Base-by-base conservation (phyloP, 2,888 invertebrate genomes). In the Cylloceria caligata region DNA sequence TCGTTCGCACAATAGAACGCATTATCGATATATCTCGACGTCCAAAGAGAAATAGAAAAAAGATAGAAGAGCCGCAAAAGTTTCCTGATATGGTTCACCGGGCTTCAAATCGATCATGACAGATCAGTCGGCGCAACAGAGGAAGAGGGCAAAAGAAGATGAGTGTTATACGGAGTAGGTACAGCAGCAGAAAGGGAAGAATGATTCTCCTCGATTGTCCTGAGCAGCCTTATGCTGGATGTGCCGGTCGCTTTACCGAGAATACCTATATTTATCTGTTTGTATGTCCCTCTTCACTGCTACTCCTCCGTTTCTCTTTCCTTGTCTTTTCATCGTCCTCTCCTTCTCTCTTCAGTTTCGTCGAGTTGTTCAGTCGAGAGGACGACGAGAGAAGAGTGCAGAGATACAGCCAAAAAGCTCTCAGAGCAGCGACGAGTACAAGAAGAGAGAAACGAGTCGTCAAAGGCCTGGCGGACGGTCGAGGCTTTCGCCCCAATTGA, bases 361-460 rank as follows among this genome's bases (percentile, higher is more conserved):
- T 36, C 57, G 65, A 71, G 57, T 80, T 57, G 80, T 64, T 47
- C 27, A 57, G 65, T 65, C 68, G 62, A 81, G 68, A 72, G 49
- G 62, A 68, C 36, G 45, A 45, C 57, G 36, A 27, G 65, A 71
- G 39, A 39, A 47, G 39, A 39, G 71, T 39, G 75, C 34, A 57
- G 39, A 75, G 65, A 27, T 62, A 74, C 24, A 47, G 64, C 42
- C 65, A 81, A 65, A 67, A 76, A 75, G 75, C 68, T 55, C 55
- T 52, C 62, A 52, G 62, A 60, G 64, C 55, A 47, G 45, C 57
- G 57, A 65, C 42, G 57, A 77, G 72, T 16, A 27, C 39, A 45
- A 78, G 78, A 67, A 65, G 39, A 83, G 52, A 42, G 74, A 68
- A 69, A 45, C 64, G 57, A 52, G 68, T 72, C 76, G 73, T 76